A percentile compares a stretch with the other conserved stretches of the same genome.
These are phyloP conservation scores for Troides aeacus DNA, from an alignment of 2,888 invertebrate genomes.

Conservation along the genomic window DNA sequence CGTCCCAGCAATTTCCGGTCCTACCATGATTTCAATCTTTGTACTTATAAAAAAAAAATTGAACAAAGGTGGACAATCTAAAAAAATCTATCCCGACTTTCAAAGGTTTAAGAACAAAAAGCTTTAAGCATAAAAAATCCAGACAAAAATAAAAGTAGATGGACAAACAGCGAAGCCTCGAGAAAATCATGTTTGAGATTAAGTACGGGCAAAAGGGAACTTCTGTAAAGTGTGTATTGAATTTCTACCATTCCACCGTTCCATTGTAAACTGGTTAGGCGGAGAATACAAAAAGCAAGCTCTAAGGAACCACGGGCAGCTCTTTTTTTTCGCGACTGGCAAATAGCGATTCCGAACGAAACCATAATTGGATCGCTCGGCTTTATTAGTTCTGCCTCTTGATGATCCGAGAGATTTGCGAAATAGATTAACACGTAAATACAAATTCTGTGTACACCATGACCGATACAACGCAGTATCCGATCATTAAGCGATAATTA, in stretches of 20 bases:
- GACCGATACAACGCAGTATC: not conserved
- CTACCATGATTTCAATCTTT: slow-evolving; percentile 10
- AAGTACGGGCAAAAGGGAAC: slow-evolving; percentile 40
- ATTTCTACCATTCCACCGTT: slow-evolving; percentile 45
- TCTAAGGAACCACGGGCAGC: slow-evolving; percentile 14
- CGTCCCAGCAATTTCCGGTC: slow-evolving; percentile 11
- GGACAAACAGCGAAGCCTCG: slow-evolving; percentile 1
- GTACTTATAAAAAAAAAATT: not conserved
- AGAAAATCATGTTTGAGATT: slow-evolving; percentile 36
- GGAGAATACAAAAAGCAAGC: slow-evolving; percentile 24
- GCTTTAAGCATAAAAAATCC: slow-evolving; percentile 18
- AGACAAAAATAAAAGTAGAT: slow-evolving; percentile 25
- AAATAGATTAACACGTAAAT: slow-evolving; percentile 2
- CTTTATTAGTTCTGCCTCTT: slow-evolving; percentile 6
- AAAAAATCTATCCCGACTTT: slow-evolving; percentile 23
- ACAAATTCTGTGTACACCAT: not conserved
- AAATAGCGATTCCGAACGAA: slow-evolving; percentile 10
- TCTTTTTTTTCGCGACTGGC: slow-evolving; percentile 17
- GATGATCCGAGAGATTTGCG: not conserved
- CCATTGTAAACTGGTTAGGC: slow-evolving; percentile 27
- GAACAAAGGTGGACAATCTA: slow-evolving; percentile 8
- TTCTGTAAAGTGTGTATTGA: slow-evolving; percentile 48
- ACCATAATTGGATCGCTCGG: slow-evolving; percentile 19
- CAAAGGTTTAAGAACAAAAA: slow-evolving; percentile 17
- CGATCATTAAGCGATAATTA: too few species aligned